Evolutionary conservation across 2,113 vertebrate genomes (phyloP), one percentile per base, ranked within the genome.

Genomic region (Columbina picui): DNA sequence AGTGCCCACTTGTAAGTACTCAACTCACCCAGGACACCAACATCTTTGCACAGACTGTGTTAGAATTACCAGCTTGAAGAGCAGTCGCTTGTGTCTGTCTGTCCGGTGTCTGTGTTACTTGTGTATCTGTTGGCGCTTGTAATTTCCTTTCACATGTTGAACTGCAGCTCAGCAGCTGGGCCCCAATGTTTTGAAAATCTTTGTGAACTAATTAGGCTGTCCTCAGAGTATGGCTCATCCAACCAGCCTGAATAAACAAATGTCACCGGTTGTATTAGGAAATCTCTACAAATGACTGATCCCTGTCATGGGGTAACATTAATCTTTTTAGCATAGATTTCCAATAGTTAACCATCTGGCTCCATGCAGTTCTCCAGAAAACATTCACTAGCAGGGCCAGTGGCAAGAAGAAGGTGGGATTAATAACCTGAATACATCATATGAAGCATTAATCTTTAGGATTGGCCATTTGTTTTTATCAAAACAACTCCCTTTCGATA

Each of bases 251-350:
- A 93, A 93, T 95, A 97, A 96, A 96, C 96, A 96, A 97, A 95
- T 96, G 89, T 88, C 96, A 97, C 71, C 29, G 7, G 93, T 96
- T 94, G 91, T 94, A 86, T 96, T 94, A 94, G 93, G 84, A 96
- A 96, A 96, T 97, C 94, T 97, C 90, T 94, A 90, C 94, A 94
- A 96, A 94, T 96, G 94, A 95, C 92, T 96, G 95, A 97, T 95
- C 97, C 94, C 83, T 97, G 95, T 97, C 94, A 94, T 90, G 95
- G 95, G 95, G 95, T 97, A 97, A 34, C 95, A 90, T 96, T 97
- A 95, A 97, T 97, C 95, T 97, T 96, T 97, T 96, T 91, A 91
- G 94, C 95, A 96, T 96, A 95, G 95, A 97, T 97, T 97, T 97
- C 95, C 96, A 97, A 93, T 97, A 96, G 94, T 96, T 96, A 97